Evolutionary conservation across 2,888 invertebrate genomes (phyloP), one percentile per base, ranked within the genome.

Genomic region (Coenonympha glycerion): DNA sequence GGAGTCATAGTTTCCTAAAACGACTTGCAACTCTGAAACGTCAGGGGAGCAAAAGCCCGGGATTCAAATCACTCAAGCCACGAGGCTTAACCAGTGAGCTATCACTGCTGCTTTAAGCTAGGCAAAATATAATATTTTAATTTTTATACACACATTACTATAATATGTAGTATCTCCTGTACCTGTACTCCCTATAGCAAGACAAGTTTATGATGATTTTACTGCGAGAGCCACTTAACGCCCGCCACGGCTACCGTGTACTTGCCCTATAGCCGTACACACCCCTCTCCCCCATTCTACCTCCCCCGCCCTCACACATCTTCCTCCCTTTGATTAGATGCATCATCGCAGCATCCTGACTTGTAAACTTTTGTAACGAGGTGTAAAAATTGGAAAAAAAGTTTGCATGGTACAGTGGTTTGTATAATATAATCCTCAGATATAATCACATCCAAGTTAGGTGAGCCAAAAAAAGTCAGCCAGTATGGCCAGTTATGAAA

Each of bases 161-260:
- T 46, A 55, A 52, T n/a, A n/a, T n/a, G n/a, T n/a, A n/a, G n/a
- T n/a, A n/a, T n/a, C 41, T 24, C 69, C 28, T 70, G 42, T 56
- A 28, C 36, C 64, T 69, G 71, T 83, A 69, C 79, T 53, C 58
- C 71, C 70, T 71, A 75, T 75, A 68, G 70, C 66, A 69, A 76
- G 76, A 75, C 75, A 73, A 78, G 79, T 85, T 84, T 85, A 84
- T 84, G 84, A 85, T 84, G 77, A 81, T 80, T 82, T 81, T 80
- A 81, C 76, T 66, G 76, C 73, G 69, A 76, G 80, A 69, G 79
- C 76, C 84, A 86, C 86, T 86, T 85, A 86, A 73, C 84, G 79
- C 75, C 68, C 69, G 68, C 68, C 66, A 61, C 65, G 64, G 78
- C 79, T 81, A 80, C 78, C 72, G 76, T 70, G 71, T 69, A 72